phyloP scores from a whole-genome alignment of 1,140 invertebrate species.

The Xylocopa sonorina region DNA sequence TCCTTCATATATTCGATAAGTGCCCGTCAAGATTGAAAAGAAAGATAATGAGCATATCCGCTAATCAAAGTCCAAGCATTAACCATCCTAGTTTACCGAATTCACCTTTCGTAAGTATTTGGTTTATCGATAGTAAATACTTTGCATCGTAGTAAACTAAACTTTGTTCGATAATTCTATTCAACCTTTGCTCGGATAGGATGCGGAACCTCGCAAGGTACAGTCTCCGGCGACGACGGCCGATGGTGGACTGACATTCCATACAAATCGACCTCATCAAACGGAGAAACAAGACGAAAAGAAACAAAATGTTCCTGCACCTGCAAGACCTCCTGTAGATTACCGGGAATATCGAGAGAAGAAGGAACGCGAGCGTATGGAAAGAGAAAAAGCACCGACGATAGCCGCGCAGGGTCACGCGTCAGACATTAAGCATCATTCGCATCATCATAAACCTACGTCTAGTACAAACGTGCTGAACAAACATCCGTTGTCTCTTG shows the following conservation, averaged over 20 bases:
- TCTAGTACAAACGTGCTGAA: conserved; percentile 60
- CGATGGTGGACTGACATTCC: conserved; percentile 68
- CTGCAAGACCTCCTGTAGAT: conserved; percentile 70
- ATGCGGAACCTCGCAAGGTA: conserved; percentile 78
- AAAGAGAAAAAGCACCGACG: conserved; percentile 66
- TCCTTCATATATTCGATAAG: conserved; percentile 94
- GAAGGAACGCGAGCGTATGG: conserved; percentile 80
- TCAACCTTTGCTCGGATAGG: conserved; percentile 61
- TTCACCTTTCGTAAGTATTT: conserved; percentile 82
- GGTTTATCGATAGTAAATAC: neutral
- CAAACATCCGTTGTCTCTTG: conserved; percentile 69
- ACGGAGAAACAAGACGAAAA: conserved; percentile 70
- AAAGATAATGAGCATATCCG: conserved; percentile 90
- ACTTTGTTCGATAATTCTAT: neutral
- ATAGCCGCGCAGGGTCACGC: conserved; percentile 27
- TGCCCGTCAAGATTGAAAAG: conserved; percentile 94
- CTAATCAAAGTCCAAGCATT: conserved; percentile 79
- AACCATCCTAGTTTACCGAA: conserved; percentile 75
- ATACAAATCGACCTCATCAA: conserved; percentile 71
- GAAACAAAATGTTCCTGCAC: conserved; percentile 66
- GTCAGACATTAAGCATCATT: conserved; percentile 73
- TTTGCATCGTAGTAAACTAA: neutral
- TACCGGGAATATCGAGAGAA: conserved; percentile 83
- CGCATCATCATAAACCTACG: conserved; percentile 70
- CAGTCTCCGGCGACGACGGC: conserved; percentile 70